A percentile compares a stretch with the other conserved stretches of the same genome.
These are phyloP conservation scores for Notospermus geniculatus DNA, from an alignment of 1,140 invertebrate genomes.

Conservation along the genomic window DNA sequence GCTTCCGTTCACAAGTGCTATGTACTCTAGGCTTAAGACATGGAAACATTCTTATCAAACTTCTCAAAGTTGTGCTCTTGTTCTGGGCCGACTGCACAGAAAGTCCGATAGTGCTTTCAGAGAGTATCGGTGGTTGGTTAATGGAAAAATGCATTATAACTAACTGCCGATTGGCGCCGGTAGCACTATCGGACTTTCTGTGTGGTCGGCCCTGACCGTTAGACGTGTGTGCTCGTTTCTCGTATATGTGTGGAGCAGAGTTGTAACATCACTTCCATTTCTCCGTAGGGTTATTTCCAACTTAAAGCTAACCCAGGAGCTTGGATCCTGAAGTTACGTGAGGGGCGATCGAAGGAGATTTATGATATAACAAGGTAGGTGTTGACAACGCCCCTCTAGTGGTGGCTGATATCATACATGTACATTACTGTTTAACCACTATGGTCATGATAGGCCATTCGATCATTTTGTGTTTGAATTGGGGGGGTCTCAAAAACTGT, in stretches of 20 bases:
- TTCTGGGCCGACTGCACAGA: too few relatives aligned
- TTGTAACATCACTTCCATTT: not conserved
- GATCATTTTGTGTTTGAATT: too few relatives aligned
- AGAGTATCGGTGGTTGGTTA: too few relatives aligned
- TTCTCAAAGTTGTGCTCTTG: constrained; percentile 3
- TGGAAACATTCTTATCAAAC: not conserved
- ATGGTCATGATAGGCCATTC: too few relatives aligned
- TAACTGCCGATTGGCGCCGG: too few relatives aligned
- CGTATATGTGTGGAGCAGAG: constrained; percentile 19
- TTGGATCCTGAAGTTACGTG: constrained; percentile 81
- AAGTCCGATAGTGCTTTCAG: too few relatives aligned
- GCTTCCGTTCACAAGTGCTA: too few relatives aligned
- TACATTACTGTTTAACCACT: too few relatives aligned
- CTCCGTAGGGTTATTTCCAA: constrained; percentile 64
- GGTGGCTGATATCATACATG: not conserved
- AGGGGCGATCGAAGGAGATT: constrained; percentile 88
- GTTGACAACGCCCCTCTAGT: not conserved
- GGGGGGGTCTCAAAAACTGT: too few relatives aligned
- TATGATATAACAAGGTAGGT: constrained; percentile 66
- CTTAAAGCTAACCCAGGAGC: constrained; percentile 96
- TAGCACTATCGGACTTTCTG: too few relatives aligned
- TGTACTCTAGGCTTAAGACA: not conserved
- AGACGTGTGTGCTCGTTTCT: constrained; percentile 72
- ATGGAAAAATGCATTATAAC: too few relatives aligned
- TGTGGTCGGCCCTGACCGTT: too few relatives aligned